Percentiles rank a stretch among this genome's conserved stretches.
These are phyloP conservation scores for Campylomormyrus tamandua DNA, from an alignment of 2,113 vertebrate species.

Conservation along the genomic window DNA sequence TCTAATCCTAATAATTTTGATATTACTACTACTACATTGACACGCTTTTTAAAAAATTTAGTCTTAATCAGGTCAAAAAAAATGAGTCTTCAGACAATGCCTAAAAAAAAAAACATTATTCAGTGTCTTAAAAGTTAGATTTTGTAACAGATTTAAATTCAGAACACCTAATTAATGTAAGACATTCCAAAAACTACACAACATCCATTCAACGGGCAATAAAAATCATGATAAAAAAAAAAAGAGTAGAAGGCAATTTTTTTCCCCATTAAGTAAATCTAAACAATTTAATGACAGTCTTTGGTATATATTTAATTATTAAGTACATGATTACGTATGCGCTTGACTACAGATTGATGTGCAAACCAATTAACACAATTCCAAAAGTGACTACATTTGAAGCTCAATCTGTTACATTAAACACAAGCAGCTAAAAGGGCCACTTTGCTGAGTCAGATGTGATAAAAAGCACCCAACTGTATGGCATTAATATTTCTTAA, in stretches of 20 bases:
- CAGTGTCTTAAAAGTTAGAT: not conserved
- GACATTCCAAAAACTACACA: not conserved
- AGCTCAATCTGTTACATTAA: not conserved
- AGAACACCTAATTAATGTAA: not conserved
- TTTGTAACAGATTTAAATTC: not conserved
- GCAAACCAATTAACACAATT: not conserved
- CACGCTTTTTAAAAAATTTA: not conserved
- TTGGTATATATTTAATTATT: conserved; percentile 12
- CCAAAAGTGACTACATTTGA: not conserved
- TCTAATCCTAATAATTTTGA: not conserved
- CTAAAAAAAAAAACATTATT: not conserved
- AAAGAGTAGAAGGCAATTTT: not conserved
- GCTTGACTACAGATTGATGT: not conserved
- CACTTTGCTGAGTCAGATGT: not conserved
- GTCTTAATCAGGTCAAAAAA: not conserved
- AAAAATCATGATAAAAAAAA: not conserved
- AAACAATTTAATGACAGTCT: conserved; percentile 7
- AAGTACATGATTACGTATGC: not conserved
- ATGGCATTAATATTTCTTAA: not conserved
- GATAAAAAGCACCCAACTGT: not conserved
- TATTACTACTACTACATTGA: not conserved
- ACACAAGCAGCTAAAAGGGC: not conserved
- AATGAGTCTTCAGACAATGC: not conserved
- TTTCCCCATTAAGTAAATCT: not conserved
- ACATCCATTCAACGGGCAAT: not conserved